Base-by-base conservation (phyloP, 2,113 vertebrate genomes). In the Murina feae region DNA sequence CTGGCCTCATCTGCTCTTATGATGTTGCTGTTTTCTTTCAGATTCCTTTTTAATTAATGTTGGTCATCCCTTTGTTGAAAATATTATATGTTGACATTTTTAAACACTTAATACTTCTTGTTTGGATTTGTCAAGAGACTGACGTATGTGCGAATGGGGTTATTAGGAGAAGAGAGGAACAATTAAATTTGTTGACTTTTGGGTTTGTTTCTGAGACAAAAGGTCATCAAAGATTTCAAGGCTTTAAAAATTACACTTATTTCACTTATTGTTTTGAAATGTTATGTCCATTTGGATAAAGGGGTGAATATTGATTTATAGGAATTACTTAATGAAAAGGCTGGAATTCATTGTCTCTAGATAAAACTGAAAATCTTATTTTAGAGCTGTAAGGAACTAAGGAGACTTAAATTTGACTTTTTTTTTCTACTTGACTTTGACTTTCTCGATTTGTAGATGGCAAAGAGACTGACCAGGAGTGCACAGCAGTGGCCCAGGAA, bases 1-100 rank as follows among this genome's bases (percentile, higher is more conserved):
- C 16, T 79, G 37, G 42, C 53, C 80, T 86, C 80, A 37, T 39
- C 71, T 60, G 6, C n/a, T 69, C 17, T 13, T 53, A 65, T 23
- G 75, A 55, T 92, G 60, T 35, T 92, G 37, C 90, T 98, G 93
- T 97, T 97, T 98, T 96, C 88, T 88, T 93, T 96, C 1, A 13
- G 94, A 98, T 98, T 98, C 98, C 97, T 97, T 47, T 91, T 96
- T 98, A 98, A 98, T 98, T 98, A 58, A 93, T 71, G 60, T 79
- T 53, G 86, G n/a, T 49, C 86, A 69, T n/a, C 28, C 55, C n/a
- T 0, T 0, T 79, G 86, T 49, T 90, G 95, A 94, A 94, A 88
- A 88, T 93, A 92, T 96, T 95, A 16, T 81, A 91, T 49, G 60
- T 65, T 95, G 63, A 63, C 78, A 93, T 91, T 89, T 87, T 79